A percentile compares a stretch with the other conserved stretches of the same genome.
These are phyloP conservation scores for Centropus bengalensis DNA, from an alignment of 2,113 vertebrate genomes.

Conservation along the genomic window DNA sequence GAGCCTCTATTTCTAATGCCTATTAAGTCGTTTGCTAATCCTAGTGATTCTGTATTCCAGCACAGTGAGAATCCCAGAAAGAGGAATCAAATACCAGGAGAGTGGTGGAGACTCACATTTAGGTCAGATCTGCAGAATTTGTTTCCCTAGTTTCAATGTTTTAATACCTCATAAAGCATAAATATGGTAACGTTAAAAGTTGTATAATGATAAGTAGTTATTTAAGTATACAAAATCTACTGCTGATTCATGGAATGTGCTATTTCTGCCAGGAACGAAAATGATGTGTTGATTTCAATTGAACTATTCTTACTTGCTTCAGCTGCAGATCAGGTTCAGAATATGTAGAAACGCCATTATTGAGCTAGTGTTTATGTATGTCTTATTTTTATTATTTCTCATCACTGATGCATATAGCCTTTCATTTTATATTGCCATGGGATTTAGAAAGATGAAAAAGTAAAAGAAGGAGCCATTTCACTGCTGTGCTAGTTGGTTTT, in stretches of 20 bases:
- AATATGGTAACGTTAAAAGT: neutral
- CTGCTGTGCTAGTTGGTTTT: neutral
- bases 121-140: neutral
- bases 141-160: neutral
- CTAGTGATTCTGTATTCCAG: neutral
- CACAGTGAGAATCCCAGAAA: neutral
- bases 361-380: neutral
- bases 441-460: neutral
- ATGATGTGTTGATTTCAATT: neutral
- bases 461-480: neutral
- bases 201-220: neutral
- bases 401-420: neutral
- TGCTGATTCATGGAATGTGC: neutral
- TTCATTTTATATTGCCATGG: neutral
- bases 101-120: neutral
- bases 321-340: neutral
- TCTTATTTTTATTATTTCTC: neutral
- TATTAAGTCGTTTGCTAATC: fast-evolving
- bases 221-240: neutral
- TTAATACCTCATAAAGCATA: neutral
- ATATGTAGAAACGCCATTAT: neutral
- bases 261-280: slow-evolving; percentile 1
- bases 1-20: fast-evolving
- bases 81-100: neutral
- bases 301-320: neutral